Evolutionary conservation across 2,797 vertebrate genomes (phyloP).

Genomic region (Scolopax rusticola): DNA sequence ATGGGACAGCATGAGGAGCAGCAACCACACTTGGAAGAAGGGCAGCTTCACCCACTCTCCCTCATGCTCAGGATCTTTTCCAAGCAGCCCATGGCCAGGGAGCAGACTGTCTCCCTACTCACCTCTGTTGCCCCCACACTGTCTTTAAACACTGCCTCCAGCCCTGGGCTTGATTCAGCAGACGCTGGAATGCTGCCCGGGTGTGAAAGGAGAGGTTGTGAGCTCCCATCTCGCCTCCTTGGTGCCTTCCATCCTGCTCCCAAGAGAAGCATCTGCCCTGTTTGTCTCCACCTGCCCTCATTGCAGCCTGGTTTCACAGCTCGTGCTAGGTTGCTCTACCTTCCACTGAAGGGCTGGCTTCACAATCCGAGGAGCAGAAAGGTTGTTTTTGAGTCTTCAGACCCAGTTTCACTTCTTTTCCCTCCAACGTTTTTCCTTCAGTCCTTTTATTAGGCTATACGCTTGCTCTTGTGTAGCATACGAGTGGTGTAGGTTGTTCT

Average conservation of each 20-base stretch:
- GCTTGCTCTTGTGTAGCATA: fast-evolving
- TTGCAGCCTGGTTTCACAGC: neutral
- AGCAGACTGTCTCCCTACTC: neutral
- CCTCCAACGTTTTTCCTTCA: neutral
- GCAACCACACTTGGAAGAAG: neutral
- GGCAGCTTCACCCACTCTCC: neutral
- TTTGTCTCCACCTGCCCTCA: no score
- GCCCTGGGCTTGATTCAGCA: conserved; percentile 1
- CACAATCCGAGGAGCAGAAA: fast-evolving
- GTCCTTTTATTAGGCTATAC: neutral
- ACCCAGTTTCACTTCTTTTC: neutral
- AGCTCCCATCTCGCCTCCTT: neutral
- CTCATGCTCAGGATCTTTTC: neutral
- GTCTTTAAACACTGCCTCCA: neutral
- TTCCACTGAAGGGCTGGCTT: neutral
- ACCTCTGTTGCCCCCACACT: neutral
- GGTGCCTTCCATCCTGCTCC: neutral
- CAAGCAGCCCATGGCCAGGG: conserved; percentile 3
- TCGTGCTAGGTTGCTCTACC: fast-evolving
- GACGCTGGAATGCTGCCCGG: neutral
- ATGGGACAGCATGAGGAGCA: fast-evolving
- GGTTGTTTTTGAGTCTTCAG: neutral
- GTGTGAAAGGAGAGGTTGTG: neutral
- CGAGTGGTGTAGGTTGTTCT: fast-evolving
- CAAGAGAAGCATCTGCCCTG: neutral